phyloP scores from a whole-genome alignment of 1,140 invertebrate species.

The Caerostris darwini region DNA sequence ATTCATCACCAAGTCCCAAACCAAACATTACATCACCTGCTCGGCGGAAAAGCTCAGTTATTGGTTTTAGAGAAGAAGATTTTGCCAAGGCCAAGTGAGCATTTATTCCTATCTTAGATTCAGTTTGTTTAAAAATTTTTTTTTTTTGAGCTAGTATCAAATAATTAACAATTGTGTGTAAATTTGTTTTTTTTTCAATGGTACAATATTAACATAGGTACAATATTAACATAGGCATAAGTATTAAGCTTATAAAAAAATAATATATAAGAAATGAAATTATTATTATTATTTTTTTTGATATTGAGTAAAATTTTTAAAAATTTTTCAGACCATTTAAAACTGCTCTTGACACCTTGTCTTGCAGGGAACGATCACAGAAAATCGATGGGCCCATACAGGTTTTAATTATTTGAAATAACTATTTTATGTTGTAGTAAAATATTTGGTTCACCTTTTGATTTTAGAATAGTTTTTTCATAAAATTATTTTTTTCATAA shows the following conservation, averaged over 20 bases:
- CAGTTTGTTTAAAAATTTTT: too few relatives aligned
- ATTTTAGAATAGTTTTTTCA: neutral
- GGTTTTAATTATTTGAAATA: neutral
- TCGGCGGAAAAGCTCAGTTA: slow-evolving; percentile 76
- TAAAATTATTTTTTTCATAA: neutral
- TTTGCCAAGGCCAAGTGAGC: slow-evolving; percentile 78
- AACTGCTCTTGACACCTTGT: slow-evolving; percentile 31
- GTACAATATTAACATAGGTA: too few relatives aligned
- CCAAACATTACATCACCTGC: slow-evolving; percentile 27
- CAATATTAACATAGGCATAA: too few relatives aligned
- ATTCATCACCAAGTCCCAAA: neutral
- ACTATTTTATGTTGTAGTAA: too few relatives aligned
- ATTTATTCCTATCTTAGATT: neutral
- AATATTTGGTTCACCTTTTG: too few relatives aligned
- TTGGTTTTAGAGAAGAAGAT: slow-evolving; percentile 78
- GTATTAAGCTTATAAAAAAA: too few relatives aligned
- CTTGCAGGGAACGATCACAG: slow-evolving; percentile 19
- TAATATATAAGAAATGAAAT: too few relatives aligned
- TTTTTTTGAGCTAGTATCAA: too few relatives aligned
- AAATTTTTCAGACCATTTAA: slow-evolving; percentile 42
- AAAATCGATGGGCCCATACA: slow-evolving; percentile 66
- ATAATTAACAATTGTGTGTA: too few relatives aligned
- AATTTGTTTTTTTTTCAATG: too few relatives aligned
- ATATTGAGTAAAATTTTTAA: too few relatives aligned
- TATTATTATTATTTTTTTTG: too few relatives aligned